Percentiles rank a stretch among this genome's conserved stretches.
Evolutionary conservation across 2,888 invertebrate species (phyloP).

Genomic region (Protophormia terraenovae): DNA sequence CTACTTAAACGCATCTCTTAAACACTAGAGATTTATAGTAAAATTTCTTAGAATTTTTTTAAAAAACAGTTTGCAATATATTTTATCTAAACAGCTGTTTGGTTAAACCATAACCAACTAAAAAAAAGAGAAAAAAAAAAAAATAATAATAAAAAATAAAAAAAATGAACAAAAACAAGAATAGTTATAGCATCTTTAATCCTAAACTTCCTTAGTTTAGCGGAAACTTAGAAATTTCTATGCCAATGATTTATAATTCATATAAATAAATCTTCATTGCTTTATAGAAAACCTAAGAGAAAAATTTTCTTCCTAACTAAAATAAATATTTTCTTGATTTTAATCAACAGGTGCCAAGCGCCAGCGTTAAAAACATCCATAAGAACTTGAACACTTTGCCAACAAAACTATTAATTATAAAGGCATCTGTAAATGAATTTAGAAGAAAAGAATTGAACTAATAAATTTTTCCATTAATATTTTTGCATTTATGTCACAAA

Average conservation of each 20-base stretch:
- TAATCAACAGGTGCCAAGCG: slow-evolving; percentile 40
- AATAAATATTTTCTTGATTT: slow-evolving; percentile 12
- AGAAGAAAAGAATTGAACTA: not conserved
- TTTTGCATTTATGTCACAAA: slow-evolving; percentile 31
- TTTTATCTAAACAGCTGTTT: not conserved
- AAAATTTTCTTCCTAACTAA: not conserved
- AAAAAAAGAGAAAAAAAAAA: not conserved
- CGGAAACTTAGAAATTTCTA: not conserved
- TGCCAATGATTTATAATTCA: not conserved
- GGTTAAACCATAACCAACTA: not conserved
- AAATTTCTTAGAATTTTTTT: not conserved
- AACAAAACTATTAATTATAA: slow-evolving; percentile 20
- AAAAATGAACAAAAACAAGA: not conserved
- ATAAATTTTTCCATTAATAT: not conserved
- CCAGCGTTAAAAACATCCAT: slow-evolving; percentile 16
- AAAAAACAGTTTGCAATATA: not conserved
- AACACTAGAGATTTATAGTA: not conserved
- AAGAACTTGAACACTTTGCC: not conserved
- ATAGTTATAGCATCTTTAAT: not conserved
- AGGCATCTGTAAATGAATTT: not conserved
- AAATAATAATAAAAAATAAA: no score
- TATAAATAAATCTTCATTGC: not conserved
- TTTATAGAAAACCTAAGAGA: not conserved
- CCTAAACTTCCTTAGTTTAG: not conserved
- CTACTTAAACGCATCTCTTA: not conserved